Conservation (phyloP, 2,888 invertebrate genomes). For the Xylota segnis region DNA sequence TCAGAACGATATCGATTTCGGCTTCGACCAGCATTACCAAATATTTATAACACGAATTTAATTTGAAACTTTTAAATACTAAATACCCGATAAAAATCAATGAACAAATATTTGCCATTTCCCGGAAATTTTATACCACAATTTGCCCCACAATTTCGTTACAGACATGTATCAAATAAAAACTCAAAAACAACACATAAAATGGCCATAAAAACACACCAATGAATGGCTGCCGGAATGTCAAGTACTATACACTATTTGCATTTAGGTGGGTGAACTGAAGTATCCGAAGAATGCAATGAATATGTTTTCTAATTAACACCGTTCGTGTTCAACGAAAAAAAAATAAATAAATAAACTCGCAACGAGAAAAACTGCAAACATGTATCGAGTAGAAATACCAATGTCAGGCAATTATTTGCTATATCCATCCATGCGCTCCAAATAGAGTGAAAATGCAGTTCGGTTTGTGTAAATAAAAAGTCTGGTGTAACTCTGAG, state of each 20-base stretch:
- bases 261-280: constrained; percentile 53
- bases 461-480: constrained; percentile 58
- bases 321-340: constrained; percentile 65
- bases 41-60: not conserved
- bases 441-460: constrained; percentile 56
- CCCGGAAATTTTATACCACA: not conserved
- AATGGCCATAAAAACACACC: constrained; percentile 14
- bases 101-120: constrained; percentile 25
- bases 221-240: constrained; percentile 28
- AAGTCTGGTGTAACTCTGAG: constrained; percentile 4
- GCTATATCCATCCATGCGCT: constrained; percentile 59
- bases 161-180: not conserved
- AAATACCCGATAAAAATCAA: not conserved
- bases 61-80: no score
- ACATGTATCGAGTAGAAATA: constrained; percentile 64
- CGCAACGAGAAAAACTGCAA: constrained; percentile 32
- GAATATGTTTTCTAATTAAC: constrained; percentile 76
- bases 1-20: no score
- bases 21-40: no score
- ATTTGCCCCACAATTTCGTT: not conserved
- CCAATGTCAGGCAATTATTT: constrained; percentile 76
- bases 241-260: constrained; percentile 24
- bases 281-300: constrained; percentile 68
- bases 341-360: constrained; percentile 2
- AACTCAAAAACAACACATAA: not conserved